Conservation (phyloP, 1,140 invertebrate species). For the Bacillus rossius region DNA sequence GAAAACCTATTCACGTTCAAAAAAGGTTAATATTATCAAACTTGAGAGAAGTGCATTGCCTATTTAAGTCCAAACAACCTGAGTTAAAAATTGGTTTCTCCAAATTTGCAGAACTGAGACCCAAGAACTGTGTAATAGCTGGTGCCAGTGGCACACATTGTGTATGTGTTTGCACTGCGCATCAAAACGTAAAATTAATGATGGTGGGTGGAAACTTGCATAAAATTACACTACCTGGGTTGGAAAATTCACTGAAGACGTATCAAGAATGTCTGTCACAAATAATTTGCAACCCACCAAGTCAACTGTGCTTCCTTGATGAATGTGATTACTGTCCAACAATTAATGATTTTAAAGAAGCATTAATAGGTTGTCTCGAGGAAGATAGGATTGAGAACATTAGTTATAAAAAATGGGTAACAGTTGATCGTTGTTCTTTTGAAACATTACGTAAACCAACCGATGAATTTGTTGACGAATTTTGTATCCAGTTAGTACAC, state of each 20-base stretch:
- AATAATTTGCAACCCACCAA: too few species aligned
- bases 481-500: not conserved
- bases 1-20: too few species aligned
- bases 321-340: conserved; percentile 1
- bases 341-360: not conserved
- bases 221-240: too few species aligned
- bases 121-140: conserved; percentile 17
- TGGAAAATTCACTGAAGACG: not conserved
- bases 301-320: not conserved
- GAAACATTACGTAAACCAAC: not conserved
- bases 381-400: not conserved
- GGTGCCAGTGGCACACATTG: too few species aligned
- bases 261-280: not conserved
- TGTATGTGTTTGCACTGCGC: too few species aligned
- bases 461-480: not conserved
- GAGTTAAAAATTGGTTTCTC: too few species aligned
- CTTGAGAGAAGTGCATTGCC: too few species aligned
- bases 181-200: too few species aligned
- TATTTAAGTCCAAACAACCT: too few species aligned
- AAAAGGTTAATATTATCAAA: too few species aligned
- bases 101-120: too few species aligned
- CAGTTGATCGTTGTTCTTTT: not conserved
- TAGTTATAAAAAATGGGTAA: not conserved
- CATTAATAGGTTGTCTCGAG: not conserved
- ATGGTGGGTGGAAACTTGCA: too few species aligned